Evolutionary conservation across 2,888 invertebrate genomes (phyloP), one percentile per base, ranked within the genome.

Genomic region (Cataglyphis livida): DNA sequence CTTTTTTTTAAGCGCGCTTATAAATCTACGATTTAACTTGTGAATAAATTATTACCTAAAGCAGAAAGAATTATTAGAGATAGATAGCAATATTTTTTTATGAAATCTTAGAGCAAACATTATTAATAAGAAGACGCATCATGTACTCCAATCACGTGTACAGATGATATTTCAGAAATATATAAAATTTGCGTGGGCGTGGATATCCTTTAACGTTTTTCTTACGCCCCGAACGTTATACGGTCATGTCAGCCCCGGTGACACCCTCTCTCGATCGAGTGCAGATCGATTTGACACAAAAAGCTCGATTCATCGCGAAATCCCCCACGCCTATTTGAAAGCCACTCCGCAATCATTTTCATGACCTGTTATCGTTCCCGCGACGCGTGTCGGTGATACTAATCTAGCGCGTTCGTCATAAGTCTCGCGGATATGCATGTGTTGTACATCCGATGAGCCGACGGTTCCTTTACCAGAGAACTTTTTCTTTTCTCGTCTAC

Each of bases 261-360:
- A 90, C 90, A 89, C 87, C 85, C 90, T 90, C 89, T 74, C 85
- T 85, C 84, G 71, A 90, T 89, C 89, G 90, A 85, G 90, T 87
- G 89, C 84, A 83, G 90, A 90, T 89, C 90, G 90, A 90, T 90
- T 90, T 87, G 90, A 89, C 89, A 90, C 84, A 89, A 90, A 90
- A 90, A 90, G 85, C 87, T 74, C 73, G 90, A 87, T 90, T 85
- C 85, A 76, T 87, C 66, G 62, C 28, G 83, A 83, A 71, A 85
- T 73, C 84, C 79, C n/a, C 57, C 82, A 64, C 61, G 82, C 89
- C 85, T 85, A 32, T 85, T 84, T 61, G 75, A 86, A 57, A 73
- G 79, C 86, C 74, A 86, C 71, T 85, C 81, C 41, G 83, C 85
- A 89, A 89, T 89, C 87, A 87, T 88, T 90, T 87, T 75, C 65